Evolutionary conservation across 2,113 vertebrate species (phyloP).

Genomic region (Triplophysa dalaica): DNA sequence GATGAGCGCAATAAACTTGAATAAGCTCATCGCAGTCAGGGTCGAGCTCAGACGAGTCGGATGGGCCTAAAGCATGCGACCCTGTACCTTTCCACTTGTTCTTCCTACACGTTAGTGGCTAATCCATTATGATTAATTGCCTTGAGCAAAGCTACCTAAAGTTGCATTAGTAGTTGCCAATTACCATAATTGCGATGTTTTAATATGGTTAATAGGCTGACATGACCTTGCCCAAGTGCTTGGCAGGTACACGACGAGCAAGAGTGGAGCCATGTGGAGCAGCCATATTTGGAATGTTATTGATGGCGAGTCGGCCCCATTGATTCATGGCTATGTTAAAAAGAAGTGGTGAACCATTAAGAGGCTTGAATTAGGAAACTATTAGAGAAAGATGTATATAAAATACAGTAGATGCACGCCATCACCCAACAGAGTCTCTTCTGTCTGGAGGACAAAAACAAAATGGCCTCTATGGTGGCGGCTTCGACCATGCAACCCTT

Average conservation of each 20-base stretch:
- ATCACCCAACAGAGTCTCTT: constrained; percentile 49
- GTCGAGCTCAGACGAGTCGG: constrained; percentile 40
- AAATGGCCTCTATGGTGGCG: constrained; percentile 56
- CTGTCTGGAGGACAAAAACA: constrained; percentile 56
- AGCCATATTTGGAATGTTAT: constrained; percentile 72
- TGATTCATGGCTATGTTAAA: constrained; percentile 58
- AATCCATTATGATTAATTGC: constrained; percentile 78
- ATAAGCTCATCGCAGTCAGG: constrained; percentile 23
- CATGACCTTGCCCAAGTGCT: constrained; percentile 78
- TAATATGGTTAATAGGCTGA: constrained; percentile 80
- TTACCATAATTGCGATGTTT: constrained; percentile 80
- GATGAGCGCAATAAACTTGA: constrained; percentile 35
- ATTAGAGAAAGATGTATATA: constrained; percentile 42
- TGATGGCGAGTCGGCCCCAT: constrained; percentile 65
- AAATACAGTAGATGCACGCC: constrained; percentile 31
- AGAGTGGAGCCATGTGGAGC: constrained; percentile 65
- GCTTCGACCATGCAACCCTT: constrained; percentile 61
- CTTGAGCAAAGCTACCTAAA: constrained; percentile 74
- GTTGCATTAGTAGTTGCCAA: constrained; percentile 76
- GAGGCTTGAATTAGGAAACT: not conserved
- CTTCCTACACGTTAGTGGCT: constrained; percentile 69
- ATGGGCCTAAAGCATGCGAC: constrained; percentile 54
- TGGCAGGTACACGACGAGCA: constrained; percentile 64
- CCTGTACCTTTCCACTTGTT: constrained; percentile 63
- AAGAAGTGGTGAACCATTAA: not conserved